Base-by-base conservation (phyloP, 2,888 invertebrate species). In the Nomada lathburiana region DNA sequence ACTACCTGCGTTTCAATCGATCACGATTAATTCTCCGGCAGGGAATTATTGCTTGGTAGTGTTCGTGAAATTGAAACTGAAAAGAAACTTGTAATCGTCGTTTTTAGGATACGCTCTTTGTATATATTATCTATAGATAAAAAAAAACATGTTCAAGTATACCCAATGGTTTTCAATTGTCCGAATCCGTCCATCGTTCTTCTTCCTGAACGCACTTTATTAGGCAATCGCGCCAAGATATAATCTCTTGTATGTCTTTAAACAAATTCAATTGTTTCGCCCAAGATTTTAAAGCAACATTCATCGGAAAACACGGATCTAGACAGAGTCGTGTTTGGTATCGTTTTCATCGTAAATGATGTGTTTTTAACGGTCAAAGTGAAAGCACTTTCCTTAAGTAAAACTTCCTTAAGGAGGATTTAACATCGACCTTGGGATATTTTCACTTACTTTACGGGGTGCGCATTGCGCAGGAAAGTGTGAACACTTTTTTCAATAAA, bases 391-490 rank as follows among this genome's bases (percentile, higher is more conserved):
- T 50, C 11, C 11, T 47, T 16, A 47, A 13, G 47, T 16, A 47
- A 47, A 47, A 16, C 47, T 16, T 57, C 63, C 11, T 18, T 13
- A 57, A 26, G 18, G 64, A 44, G 47, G 36, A 81, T 73, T 63
- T 52, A 67, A 57, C 68, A 64, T 42, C 57, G 63, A 70, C 82
- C 81, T 86, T 80, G 79, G 60, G 57, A 79, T 81, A 81, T 80
- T 86, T 87, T 86, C 85, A 86, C 88, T 87, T 64, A 29, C 65
- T 82, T 77, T 82, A 74, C 50, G 74, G 64, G 76, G 84, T 68
- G 78, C 57, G 81, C 87, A 85, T 83, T 68, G 78, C 57, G 81
- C 87, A 86, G 85, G 88, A 89, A 88, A 89, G 88, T 87, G 84
- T 87, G 83, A 86, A 86, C 63, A 79, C 55, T 78, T 69, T 83